Percentiles rank a stretch among this genome's conserved stretches.
These are phyloP conservation scores for Deroplatys truncata DNA, from an alignment of 2,888 invertebrate species.

Conservation along the genomic window DNA sequence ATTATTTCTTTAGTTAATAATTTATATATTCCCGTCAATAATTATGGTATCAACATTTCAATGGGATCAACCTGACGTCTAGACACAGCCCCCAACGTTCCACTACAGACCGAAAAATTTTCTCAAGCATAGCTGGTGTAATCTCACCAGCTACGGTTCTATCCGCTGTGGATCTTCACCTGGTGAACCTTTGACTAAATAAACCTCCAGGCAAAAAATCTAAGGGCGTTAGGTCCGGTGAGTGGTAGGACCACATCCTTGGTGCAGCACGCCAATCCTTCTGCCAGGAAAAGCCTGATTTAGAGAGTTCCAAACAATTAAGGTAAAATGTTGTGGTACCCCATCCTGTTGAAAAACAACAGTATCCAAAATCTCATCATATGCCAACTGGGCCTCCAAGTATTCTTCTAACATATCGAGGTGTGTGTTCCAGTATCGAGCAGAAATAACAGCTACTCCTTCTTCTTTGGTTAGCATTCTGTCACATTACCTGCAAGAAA, in stretches of 20 bases:
- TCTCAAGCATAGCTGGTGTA: background rate
- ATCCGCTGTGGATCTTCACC: background rate
- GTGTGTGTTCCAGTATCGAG: background rate
- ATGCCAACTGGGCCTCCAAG: background rate
- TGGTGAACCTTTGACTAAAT: background rate
- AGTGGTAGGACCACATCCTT: background rate
- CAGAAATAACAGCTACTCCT: background rate
- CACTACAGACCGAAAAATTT: background rate
- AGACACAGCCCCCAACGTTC: background rate
- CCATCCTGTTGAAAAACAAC: background rate
- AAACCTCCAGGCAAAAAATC: background rate
- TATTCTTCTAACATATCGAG: background rate
- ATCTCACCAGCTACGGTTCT: background rate
- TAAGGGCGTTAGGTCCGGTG: background rate
- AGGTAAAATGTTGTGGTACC: background rate
- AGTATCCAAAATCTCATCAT: no score
- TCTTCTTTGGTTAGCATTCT: conserved; percentile 2
- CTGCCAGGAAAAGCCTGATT: background rate
- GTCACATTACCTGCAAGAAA: background rate
- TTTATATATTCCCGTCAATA: no score
- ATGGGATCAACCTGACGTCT: background rate
- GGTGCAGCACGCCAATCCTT: background rate
- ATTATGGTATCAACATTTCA: no score
- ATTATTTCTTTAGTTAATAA: no score
- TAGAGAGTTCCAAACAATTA: background rate